phyloP scores from a whole-genome alignment of 1,140 invertebrate species.

The Meloidogyne floridensis region DNA sequence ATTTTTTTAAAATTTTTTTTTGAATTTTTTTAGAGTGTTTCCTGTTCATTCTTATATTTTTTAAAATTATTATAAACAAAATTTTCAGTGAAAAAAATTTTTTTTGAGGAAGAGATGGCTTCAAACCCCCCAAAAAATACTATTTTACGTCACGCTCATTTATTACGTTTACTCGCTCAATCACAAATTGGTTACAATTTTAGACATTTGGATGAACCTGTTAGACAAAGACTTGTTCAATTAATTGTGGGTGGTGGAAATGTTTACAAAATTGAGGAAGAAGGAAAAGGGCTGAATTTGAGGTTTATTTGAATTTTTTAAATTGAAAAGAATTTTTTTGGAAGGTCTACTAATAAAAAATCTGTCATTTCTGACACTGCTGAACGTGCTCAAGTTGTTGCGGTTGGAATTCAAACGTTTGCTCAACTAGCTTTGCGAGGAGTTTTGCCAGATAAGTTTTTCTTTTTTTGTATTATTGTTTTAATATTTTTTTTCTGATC shows the following conservation, averaged over 20 bases:
- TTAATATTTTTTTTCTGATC: slow-evolving; percentile 8
- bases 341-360: neutral
- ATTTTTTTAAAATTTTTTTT: no score
- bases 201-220: slow-evolving; percentile 25
- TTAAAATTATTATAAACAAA: no score
- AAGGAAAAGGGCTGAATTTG: neutral
- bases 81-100: no score
- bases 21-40: no score
- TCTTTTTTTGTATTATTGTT: neutral
- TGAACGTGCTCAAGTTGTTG: slow-evolving; percentile 21
- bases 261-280: slow-evolving; percentile 9
- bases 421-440: slow-evolving; percentile 33
- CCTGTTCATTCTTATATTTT: no score
- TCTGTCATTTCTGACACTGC: slow-evolving; percentile 12
- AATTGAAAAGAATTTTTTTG: neutral
- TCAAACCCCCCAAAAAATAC: neutral
- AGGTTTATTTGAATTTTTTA: neutral
- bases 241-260: slow-evolving; percentile 35
- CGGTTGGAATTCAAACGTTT: slow-evolving; percentile 40
- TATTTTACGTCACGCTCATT: neutral
- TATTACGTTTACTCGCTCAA: slow-evolving; percentile 20
- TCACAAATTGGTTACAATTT: slow-evolving; percentile 31
- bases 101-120: neutral
- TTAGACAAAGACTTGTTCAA: slow-evolving; percentile 31
- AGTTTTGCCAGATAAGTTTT: slow-evolving; percentile 27